phyloP scores from a whole-genome alignment of 2,113 vertebrate species.

The Fulmarus glacialis region DNA sequence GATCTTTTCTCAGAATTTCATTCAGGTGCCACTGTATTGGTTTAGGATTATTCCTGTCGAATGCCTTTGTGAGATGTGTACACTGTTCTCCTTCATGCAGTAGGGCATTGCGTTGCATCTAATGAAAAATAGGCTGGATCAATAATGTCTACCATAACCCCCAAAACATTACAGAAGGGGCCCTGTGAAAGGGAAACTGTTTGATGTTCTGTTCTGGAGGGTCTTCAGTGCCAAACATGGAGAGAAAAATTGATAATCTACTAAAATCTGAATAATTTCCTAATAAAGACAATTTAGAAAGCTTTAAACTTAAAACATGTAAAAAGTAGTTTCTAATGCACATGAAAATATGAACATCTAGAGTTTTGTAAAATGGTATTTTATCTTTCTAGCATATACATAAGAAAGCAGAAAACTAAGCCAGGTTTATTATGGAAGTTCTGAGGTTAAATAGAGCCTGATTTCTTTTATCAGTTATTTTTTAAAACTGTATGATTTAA shows the following conservation, averaged over 20 bases:
- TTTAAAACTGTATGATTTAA: neutral
- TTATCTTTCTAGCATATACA: neutral
- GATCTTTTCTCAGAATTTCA: neutral
- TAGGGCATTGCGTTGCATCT: neutral
- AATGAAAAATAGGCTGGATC: neutral
- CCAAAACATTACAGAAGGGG: fast-evolving
- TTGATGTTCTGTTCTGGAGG: neutral
- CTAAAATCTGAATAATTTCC: neutral
- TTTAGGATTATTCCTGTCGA: neutral
- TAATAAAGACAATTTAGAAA: neutral
- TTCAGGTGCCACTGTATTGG: neutral
- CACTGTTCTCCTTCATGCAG: neutral
- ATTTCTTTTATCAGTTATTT: neutral
- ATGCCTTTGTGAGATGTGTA: neutral
- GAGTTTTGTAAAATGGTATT: neutral
- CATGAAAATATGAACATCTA: neutral
- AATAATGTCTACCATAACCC: neutral
- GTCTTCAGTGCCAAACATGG: neutral
- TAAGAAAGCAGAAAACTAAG: neutral
- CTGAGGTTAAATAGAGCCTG: neutral
- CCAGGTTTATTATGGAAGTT: neutral
- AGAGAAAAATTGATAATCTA: neutral
- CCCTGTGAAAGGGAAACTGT: neutral
- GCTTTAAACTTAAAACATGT: neutral
- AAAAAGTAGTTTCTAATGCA: neutral